Percentiles rank a stretch among this genome's conserved stretches.
phyloP scores from a whole-genome alignment of 2,888 invertebrate genomes.

The Cataglyphis albicans region DNA sequence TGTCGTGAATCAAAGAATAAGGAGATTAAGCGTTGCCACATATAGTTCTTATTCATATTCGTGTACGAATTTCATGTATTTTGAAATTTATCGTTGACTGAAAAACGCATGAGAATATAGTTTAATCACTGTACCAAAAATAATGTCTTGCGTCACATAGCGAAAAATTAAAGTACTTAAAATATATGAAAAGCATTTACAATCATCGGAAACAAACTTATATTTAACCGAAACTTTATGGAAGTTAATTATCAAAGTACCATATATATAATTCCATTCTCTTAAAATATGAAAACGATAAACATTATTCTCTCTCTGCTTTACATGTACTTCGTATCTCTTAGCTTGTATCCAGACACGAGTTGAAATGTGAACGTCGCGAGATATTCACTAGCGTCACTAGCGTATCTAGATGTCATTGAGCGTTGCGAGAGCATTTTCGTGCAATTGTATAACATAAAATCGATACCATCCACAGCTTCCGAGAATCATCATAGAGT shows the following conservation, averaged over 20 bases:
- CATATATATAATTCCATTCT: slow-evolving; percentile 15
- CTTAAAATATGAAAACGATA: slow-evolving; percentile 25
- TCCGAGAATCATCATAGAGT: slow-evolving; percentile 69
- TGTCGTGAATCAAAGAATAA: slow-evolving; percentile 10
- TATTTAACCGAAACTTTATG: neutral
- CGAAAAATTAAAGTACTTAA: slow-evolving; percentile 30
- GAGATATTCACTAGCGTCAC: slow-evolving; percentile 37
- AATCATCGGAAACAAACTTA: slow-evolving; percentile 10
- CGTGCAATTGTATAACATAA: slow-evolving; percentile 59
- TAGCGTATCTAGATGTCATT: slow-evolving; percentile 29
- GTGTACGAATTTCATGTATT: slow-evolving; percentile 16
- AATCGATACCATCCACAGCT: slow-evolving; percentile 74
- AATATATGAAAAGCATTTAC: slow-evolving; percentile 6
- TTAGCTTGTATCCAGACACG: slow-evolving; percentile 35
- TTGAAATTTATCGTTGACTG: neutral
- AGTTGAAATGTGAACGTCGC: neutral
- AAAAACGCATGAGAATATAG: neutral
- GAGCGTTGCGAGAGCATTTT: slow-evolving; percentile 61
- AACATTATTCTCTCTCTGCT: slow-evolving; percentile 34
- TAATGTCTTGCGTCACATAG: slow-evolving; percentile 1
- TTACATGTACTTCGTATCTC: slow-evolving; percentile 37
- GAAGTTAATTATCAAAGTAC: slow-evolving; percentile 35
- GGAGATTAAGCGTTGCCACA: neutral
- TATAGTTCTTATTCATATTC: slow-evolving; percentile 1
- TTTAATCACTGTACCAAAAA: slow-evolving; percentile 15